Evolutionary conservation across 2,888 invertebrate species (phyloP), one percentile per base, ranked within the genome.

Genomic region (Chrysodeixis includens): DNA sequence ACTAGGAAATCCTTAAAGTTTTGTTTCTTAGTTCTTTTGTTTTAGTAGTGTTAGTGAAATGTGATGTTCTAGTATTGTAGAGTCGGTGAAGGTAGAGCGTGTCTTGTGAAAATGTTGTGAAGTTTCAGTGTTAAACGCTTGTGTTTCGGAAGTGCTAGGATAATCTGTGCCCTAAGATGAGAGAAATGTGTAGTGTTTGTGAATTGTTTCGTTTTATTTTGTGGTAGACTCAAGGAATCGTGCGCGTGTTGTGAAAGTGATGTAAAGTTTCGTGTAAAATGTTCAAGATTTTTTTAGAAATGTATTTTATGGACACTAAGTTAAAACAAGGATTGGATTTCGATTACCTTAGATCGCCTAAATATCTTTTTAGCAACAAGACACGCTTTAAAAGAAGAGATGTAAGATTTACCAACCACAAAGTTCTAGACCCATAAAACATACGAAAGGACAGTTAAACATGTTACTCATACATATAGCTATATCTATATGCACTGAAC

Each of bases 401-500:
- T 26, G 2, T 6, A 26, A 26, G 26, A 26, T 26, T 26, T 26
- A 0, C 40, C n/a, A n/a, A n/a, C 40, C 40, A n/a, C n/a, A n/a
- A 5, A 1, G 40, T 40, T 40, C 1, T n/a, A 40, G n/a, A 6
- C 1, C 40, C n/a, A 40, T 40, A 10, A 35, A 35, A 10, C 10
- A 35, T 35, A 35, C 10, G 12, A 35, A 35, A n/a, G n/a, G 12
- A 40, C n/a, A 40, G n/a, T 16, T 10, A 10, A 49, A 49, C 16
- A 49, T 49, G 53, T 73, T 69, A 73, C 40, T 77, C 73, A 76
- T 65, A 44, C 58, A 52, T 22, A n/a, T 55, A 49, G 30, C 22
- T 69, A 30, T 64, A 59, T 63, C 44, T 65, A 56, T 18, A 71
- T 40, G 54, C 57, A 66, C 62, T 63, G 70, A 74, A 75, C 65